Base-by-base conservation (phyloP, 2,888 invertebrate genomes). In the Hypena proboscidalis region DNA sequence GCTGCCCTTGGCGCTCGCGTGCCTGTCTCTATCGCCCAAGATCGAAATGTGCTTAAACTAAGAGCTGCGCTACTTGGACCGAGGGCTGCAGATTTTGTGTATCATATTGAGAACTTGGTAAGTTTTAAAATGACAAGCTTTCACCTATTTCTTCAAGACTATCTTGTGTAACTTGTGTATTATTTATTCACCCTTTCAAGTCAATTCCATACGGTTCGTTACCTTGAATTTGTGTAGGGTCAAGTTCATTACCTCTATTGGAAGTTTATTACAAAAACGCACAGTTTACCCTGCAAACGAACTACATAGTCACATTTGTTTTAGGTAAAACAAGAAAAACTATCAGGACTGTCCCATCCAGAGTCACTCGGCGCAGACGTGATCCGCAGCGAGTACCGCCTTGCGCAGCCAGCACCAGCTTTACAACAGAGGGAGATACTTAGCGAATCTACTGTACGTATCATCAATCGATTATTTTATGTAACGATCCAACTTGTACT, bases 71-170 rank as follows among this genome's bases (percentile, higher is more conserved):
- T 97, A 2, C 90, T 94, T 41, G 96, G 96, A 2, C 92, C 93
- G 1, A 93, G 94, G 55, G 96, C 96, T 67, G 94, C 95, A 0
- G 96, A 97, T 74, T 92, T 95, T 22, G 95, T 96, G 0, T 96
- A 95, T 71, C 93, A 95, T 67, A 91, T 97, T 27, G 96, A 97
- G 77, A 94, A 95, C 79, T 92, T 95, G 92, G 95, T 95, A 60
- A 86, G 92, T 65, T n/a, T n/a, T n/a, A n/a, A n/a, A n/a, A n/a
- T n/a, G n/a, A n/a, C n/a, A n/a, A n/a, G n/a, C n/a, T n/a, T n/a
- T n/a, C n/a, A n/a, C n/a, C n/a, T n/a, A n/a, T n/a, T n/a, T n/a
- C n/a, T n/a, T n/a, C n/a, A n/a, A n/a, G n/a, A n/a, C n/a, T n/a
- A n/a, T n/a, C n/a, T n/a, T n/a, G n/a, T n/a, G n/a, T n/a, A n/a